These are phyloP conservation scores for Chamaea fasciata DNA, from an alignment of 2,113 vertebrate species.

Conservation along the genomic window DNA sequence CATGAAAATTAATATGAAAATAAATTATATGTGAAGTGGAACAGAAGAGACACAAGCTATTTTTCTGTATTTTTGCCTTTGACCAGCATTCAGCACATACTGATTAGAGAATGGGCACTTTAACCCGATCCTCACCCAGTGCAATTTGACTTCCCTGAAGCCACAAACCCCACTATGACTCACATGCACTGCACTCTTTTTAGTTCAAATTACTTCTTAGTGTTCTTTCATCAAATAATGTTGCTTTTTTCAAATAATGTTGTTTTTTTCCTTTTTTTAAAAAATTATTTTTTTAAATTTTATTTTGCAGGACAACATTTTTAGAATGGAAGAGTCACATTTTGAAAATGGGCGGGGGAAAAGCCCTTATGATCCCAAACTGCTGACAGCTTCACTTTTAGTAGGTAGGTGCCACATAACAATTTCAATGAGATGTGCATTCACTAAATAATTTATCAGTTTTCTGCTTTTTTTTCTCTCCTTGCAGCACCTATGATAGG, in stretches of 20 bases:
- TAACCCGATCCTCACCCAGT: not conserved
- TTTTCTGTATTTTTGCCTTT: not conserved
- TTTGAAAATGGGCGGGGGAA: conserved; percentile 95
- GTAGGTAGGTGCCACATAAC: conserved; percentile 77
- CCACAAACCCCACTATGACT: not conserved
- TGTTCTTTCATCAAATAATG: conserved; percentile 2
- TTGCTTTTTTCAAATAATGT: not conserved
- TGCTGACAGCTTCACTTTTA: conserved; percentile 91
- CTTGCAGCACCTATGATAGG: not conserved
- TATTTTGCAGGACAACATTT: conserved; percentile 83
- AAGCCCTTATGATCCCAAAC: conserved; percentile 95
- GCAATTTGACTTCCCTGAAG: not conserved
- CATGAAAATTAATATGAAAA: not conserved
- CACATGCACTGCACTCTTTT: not conserved
- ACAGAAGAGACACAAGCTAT: not conserved
- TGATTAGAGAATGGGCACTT: not conserved
- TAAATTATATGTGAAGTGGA: not conserved
- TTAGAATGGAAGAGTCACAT: conserved; percentile 84
- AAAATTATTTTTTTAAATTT: not conserved
- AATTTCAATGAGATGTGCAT: not conserved
- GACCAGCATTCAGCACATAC: not conserved
- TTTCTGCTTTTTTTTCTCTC: not conserved
- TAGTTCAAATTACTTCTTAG: not conserved
- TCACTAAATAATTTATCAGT: not conserved
- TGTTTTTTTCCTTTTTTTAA: too few relatives aligned